Percentiles rank a stretch among this genome's conserved stretches.
Evolutionary conservation across 2,797 vertebrate species (phyloP).

Genomic region (Lophius americanus): DNA sequence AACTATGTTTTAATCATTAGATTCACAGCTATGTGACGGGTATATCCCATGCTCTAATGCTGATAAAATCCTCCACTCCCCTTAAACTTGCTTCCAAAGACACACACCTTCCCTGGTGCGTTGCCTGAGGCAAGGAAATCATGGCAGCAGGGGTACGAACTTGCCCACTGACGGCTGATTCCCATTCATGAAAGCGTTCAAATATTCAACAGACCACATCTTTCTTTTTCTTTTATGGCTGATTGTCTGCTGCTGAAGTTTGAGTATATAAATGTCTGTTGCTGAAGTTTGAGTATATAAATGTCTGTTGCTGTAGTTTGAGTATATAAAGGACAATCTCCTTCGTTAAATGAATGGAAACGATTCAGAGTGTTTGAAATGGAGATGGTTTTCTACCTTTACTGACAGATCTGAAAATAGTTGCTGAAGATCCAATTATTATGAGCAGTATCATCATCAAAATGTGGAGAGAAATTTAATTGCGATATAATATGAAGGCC

Average conservation of each 20-base stretch:
- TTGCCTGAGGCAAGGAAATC: slow-evolving; percentile 46
- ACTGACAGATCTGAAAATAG: slow-evolving; percentile 8
- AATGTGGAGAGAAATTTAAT: not conserved
- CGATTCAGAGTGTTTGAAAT: slow-evolving; percentile 23
- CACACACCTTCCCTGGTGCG: slow-evolving; percentile 18
- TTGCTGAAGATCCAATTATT: slow-evolving; percentile 13
- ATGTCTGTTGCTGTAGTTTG: too few species aligned
- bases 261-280: slow-evolving; percentile 15
- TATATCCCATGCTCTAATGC: not conserved
- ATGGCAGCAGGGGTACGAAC: slow-evolving; percentile 40
- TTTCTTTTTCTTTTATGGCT: slow-evolving; percentile 16
- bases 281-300: slow-evolving; percentile 6
- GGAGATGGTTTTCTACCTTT: slow-evolving; percentile 5
- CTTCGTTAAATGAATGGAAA: slow-evolving; percentile 32
- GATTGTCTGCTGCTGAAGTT: slow-evolving; percentile 30
- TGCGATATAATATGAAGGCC: not conserved
- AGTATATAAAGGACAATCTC: slow-evolving; percentile 16
- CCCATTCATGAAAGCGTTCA: slow-evolving; percentile 43
- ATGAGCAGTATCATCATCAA: slow-evolving; percentile 12
- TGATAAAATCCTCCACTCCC: not conserved
- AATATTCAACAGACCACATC: slow-evolving; percentile 20
- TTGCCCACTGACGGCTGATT: slow-evolving; percentile 37
- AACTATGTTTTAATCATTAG: slow-evolving; percentile 18
- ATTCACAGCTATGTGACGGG: not conserved
- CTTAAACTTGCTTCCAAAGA: slow-evolving; percentile 43